Conservation (phyloP, 2,797 vertebrate genomes). For the Sylvilagus floridanus region DNA sequence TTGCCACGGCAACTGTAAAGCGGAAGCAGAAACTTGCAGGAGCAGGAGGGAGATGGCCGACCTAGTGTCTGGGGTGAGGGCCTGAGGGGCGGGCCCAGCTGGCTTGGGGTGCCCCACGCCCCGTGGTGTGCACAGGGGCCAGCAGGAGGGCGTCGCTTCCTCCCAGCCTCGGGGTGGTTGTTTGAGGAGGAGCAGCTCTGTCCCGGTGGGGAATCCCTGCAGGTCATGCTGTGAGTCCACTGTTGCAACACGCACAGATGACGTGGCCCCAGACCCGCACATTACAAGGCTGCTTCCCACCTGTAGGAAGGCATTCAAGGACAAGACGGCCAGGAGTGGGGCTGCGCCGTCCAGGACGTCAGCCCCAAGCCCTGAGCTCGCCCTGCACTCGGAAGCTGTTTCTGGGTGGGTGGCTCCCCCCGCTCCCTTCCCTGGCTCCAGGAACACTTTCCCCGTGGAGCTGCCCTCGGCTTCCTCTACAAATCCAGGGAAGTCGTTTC, state of each 20-base stretch:
- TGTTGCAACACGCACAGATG: constrained; percentile 17
- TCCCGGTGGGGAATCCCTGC: background rate
- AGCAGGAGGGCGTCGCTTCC: background rate
- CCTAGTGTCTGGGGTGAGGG: constrained; percentile 48
- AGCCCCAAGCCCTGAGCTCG: background rate
- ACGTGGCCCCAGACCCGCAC: background rate
- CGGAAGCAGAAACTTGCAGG: constrained; percentile 86
- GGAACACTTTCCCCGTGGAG: background rate
- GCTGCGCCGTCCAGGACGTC: background rate
- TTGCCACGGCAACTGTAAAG: constrained; percentile 85
- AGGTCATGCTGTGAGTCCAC: background rate
- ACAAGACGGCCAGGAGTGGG: too few species aligned
- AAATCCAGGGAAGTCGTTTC: background rate
- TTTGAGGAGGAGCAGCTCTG: background rate
- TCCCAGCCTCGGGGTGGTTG: background rate
- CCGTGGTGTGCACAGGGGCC: background rate
- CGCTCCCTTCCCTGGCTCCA: background rate
- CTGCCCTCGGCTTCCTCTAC: background rate
- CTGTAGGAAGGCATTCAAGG: background rate
- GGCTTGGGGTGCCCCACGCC: background rate
- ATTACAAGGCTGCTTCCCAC: constrained; percentile 39
- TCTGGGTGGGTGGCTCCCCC: background rate
- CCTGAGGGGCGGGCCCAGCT: constrained; percentile 29
- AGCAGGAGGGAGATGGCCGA: constrained; percentile 76
- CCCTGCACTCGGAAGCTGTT: background rate